Conservation (phyloP, 1,140 invertebrate species). For the Drosophila melanogaster region Release_6_plus_ISO1_MT NT_033777.3:11276001-11276500, state of each 20-base stretch:
- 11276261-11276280: slow-evolving; percentile 47
- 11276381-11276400: slow-evolving; percentile 81
- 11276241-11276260: slow-evolving; percentile 51
- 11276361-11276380: slow-evolving; percentile 78
- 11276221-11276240: slow-evolving; percentile 78
- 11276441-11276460: slow-evolving; percentile 34
- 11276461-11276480: slow-evolving; percentile 42
- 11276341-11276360: slow-evolving; percentile 35
- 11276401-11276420: slow-evolving; percentile 66
- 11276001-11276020: slow-evolving; percentile 76
- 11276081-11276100: slow-evolving; percentile 35
- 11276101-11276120: slow-evolving; percentile 73
- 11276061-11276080: slow-evolving; percentile 62
- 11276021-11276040: slow-evolving; percentile 16
- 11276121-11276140: slow-evolving; percentile 59
- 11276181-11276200: slow-evolving; percentile 17
- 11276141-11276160: background rate
- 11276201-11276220: slow-evolving; percentile 77
- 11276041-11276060: slow-evolving; percentile 55
- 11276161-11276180: background rate
- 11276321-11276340: slow-evolving; percentile 36
- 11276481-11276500: slow-evolving; percentile 51
- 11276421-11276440: slow-evolving; percentile 34
- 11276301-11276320: slow-evolving; percentile 37
- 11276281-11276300: slow-evolving; percentile 2